A percentile compares a stretch with the other conserved stretches of the same genome.
phyloP scores from a whole-genome alignment of 2,113 vertebrate species.

The Brevimyrus niger region DNA sequence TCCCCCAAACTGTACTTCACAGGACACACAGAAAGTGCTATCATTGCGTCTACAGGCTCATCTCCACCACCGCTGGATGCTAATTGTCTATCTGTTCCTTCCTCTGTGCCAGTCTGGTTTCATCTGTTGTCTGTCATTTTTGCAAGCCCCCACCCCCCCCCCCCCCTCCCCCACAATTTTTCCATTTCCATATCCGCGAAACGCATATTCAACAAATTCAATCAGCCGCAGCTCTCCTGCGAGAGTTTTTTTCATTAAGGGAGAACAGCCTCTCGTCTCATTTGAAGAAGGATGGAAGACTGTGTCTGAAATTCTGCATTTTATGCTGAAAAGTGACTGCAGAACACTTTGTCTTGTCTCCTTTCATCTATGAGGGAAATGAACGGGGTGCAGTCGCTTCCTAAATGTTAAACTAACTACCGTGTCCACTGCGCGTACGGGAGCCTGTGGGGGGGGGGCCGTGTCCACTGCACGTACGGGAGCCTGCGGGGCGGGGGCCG shows the following conservation, averaged over 20 bases:
- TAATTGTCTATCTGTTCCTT: background rate
- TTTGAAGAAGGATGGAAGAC: background rate
- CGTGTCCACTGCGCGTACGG: background rate
- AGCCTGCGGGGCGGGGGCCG: too few relatives aligned
- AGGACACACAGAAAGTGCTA: background rate
- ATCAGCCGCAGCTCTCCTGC: background rate
- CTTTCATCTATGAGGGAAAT: background rate
- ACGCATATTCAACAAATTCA: conserved; percentile 18
- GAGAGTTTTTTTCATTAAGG: conserved; percentile 9
- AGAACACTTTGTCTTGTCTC: background rate
- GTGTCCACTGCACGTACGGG: too few relatives aligned
- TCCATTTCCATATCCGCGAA: background rate
- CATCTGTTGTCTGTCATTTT: background rate
- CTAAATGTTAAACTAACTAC: background rate
- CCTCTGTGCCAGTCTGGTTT: background rate
- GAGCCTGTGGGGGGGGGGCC: background rate
- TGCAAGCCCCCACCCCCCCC: background rate
- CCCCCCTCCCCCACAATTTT: background rate
- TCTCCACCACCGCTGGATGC: background rate
- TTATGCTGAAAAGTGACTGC: background rate
- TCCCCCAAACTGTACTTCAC: background rate
- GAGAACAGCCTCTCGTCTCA: background rate
- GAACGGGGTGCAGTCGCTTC: background rate
- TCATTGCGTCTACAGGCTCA: background rate
- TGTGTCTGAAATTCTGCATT: background rate